phyloP scores from a whole-genome alignment of 2,113 vertebrate genomes.

The Anseranas semipalmata region DNA sequence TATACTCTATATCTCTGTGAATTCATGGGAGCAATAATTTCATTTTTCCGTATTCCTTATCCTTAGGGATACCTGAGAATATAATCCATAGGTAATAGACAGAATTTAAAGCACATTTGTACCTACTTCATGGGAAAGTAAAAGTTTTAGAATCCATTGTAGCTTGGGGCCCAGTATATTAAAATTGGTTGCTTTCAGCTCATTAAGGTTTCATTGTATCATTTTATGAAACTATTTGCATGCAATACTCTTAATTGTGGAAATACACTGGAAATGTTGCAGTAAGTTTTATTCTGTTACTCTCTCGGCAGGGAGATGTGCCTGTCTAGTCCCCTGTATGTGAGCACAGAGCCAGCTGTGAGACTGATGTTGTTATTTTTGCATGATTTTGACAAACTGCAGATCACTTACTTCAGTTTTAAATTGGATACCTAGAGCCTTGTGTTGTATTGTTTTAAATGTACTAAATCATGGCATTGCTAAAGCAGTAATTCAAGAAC shows the following conservation, averaged over 20 bases:
- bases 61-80: not conserved
- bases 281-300: not conserved
- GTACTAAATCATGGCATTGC: not conserved
- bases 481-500: not conserved
- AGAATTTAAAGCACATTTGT: not conserved
- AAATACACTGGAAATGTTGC: not conserved
- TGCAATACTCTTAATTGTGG: not conserved
- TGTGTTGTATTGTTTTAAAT: not conserved
- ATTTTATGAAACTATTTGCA: not conserved
- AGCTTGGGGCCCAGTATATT: not conserved
- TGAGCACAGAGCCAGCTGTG: not conserved
- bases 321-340: not conserved
- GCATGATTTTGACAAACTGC: not conserved
- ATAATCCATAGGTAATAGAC: not conserved
- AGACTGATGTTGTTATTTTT: not conserved
- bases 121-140: not conserved
- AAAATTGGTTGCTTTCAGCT: not conserved
- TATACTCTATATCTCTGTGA: not conserved
- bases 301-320: not conserved
- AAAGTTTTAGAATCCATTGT: not conserved
- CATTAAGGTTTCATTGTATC: not conserved
- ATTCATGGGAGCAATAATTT: not conserved
- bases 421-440: not conserved
- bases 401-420: not conserved
- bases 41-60: not conserved